Evolutionary conservation across 1,140 invertebrate genomes (phyloP).

Genomic region (Monochamus saltuarius): DNA sequence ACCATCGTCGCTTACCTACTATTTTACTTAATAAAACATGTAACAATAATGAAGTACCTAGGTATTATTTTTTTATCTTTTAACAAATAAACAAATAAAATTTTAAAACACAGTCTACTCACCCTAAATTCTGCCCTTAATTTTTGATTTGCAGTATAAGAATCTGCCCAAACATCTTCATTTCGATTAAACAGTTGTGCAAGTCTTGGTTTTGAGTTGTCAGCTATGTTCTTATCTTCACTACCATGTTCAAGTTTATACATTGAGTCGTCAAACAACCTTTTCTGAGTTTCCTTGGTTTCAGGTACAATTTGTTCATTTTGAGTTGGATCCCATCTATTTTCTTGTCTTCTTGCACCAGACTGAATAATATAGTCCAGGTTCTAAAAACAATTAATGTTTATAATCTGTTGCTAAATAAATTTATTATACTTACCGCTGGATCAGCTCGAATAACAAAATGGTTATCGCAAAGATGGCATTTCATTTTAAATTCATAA

Average conservation of each 20-base stretch:
- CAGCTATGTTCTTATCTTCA: conserved; percentile 74
- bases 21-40: too few relatives aligned
- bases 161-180: conserved; percentile 81
- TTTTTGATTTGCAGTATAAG: conserved; percentile 84
- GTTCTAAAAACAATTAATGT: conserved; percentile 68
- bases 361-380: conserved; percentile 95
- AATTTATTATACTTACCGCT: conserved; percentile 63
- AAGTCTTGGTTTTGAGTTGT: conserved; percentile 69
- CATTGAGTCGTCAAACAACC: conserved; percentile 93
- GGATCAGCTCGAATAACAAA: conserved; percentile 99
- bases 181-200: conserved; percentile 76
- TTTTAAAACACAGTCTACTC: conserved; percentile 43
- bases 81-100: not conserved
- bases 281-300: conserved; percentile 84
- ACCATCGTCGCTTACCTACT: too few relatives aligned
- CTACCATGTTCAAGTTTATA: conserved; percentile 91
- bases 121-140: conserved; percentile 83
- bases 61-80: too few relatives aligned
- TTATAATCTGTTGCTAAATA: conserved; percentile 4
- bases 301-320: conserved; percentile 93
- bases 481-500: conserved; percentile 99
- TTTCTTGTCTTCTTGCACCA: conserved; percentile 94
- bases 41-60: too few relatives aligned
- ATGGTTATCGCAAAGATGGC: conserved; percentile 96
- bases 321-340: conserved; percentile 94